These are phyloP conservation scores for Xenopus petersii DNA, from an alignment of 2,797 vertebrate genomes.

Conservation along the genomic window DNA sequence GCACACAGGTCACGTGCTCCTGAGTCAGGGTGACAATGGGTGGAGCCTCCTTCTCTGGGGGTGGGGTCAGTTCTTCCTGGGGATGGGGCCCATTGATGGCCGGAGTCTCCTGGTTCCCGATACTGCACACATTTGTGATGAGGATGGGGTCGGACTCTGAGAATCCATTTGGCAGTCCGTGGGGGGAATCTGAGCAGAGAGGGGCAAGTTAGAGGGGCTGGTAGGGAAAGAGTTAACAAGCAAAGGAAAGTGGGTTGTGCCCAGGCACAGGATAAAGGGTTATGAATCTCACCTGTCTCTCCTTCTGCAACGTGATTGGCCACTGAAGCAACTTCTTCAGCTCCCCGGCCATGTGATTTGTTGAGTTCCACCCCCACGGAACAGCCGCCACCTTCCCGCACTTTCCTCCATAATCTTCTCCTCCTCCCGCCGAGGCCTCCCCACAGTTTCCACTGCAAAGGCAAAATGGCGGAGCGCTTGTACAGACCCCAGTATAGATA, in stretches of 20 bases:
- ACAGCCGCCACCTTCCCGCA: slow-evolving; percentile 25
- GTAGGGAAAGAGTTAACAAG: too few species aligned
- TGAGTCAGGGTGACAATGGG: slow-evolving; percentile 69
- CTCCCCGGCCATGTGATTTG: not conserved
- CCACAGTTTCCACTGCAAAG: slow-evolving; percentile 34
- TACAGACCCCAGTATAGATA: slow-evolving; percentile 21
- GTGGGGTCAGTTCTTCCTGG: slow-evolving; percentile 14
- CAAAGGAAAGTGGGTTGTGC: too few species aligned
- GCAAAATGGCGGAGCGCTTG: slow-evolving; percentile 20
- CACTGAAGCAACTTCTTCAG: not conserved
- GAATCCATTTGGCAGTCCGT: slow-evolving; percentile 58
- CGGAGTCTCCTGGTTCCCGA: slow-evolving; percentile 55
- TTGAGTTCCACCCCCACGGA: not conserved
- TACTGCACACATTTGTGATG: slow-evolving; percentile 66
- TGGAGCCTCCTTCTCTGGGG: slow-evolving; percentile 52
- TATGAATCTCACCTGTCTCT: not conserved
- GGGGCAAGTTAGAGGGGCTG: not conserved
- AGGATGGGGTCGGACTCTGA: slow-evolving; percentile 57
- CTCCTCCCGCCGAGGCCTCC: slow-evolving; percentile 18
- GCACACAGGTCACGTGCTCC: slow-evolving; percentile 81
- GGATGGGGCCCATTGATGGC: slow-evolving; percentile 37
- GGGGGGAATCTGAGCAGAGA: slow-evolving; percentile 22
- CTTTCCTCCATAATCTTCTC: not conserved
- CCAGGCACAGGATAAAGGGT: too few species aligned
- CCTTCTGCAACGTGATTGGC: slow-evolving; percentile 29